Percentiles rank a stretch among this genome's conserved stretches.
Evolutionary conservation across 2,888 invertebrate species (phyloP).

Genomic region (Steinernema hermaphroditum): DNA sequence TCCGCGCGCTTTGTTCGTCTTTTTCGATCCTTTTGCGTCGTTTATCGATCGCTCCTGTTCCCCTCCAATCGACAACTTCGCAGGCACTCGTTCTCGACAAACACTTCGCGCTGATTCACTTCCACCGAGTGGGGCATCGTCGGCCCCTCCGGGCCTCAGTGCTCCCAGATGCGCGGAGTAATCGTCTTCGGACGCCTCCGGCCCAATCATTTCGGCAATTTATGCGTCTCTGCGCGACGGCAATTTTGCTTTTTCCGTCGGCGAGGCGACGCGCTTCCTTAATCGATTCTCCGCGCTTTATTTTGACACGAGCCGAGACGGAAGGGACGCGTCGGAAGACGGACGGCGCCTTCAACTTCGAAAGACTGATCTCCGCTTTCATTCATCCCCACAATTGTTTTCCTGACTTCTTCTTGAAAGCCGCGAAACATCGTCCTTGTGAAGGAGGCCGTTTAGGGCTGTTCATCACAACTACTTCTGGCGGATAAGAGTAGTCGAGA

Average conservation of each 20-base stretch:
- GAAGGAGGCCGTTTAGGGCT: too few species aligned
- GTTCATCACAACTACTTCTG: too few species aligned
- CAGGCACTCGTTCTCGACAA: slow-evolving; percentile 13
- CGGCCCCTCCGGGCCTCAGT: not conserved
- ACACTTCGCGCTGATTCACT: slow-evolving; percentile 8
- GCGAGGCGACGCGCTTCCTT: not conserved
- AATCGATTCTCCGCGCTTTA: slow-evolving; percentile 24
- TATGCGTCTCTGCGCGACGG: slow-evolving; percentile 13
- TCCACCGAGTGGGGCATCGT: not conserved
- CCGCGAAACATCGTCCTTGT: too few species aligned
- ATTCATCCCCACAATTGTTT: too few species aligned
- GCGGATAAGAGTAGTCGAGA: too few species aligned
- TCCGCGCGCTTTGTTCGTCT: too few species aligned
- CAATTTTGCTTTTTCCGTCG: not conserved
- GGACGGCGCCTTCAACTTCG: not conserved
- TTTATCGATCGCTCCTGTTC: slow-evolving; percentile 14
- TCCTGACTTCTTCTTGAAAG: too few species aligned
- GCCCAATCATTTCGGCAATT: slow-evolving; percentile 26
- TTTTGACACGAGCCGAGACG: slow-evolving; percentile 24
- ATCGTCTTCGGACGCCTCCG: not conserved
- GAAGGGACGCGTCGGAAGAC: not conserved
- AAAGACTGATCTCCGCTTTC: too few species aligned
- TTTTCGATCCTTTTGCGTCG: too few species aligned
- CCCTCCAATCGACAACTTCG: not conserved
- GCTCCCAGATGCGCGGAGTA: not conserved